phyloP scores from a whole-genome alignment of 2,888 invertebrate genomes.

The Nomada fabriciana region DNA sequence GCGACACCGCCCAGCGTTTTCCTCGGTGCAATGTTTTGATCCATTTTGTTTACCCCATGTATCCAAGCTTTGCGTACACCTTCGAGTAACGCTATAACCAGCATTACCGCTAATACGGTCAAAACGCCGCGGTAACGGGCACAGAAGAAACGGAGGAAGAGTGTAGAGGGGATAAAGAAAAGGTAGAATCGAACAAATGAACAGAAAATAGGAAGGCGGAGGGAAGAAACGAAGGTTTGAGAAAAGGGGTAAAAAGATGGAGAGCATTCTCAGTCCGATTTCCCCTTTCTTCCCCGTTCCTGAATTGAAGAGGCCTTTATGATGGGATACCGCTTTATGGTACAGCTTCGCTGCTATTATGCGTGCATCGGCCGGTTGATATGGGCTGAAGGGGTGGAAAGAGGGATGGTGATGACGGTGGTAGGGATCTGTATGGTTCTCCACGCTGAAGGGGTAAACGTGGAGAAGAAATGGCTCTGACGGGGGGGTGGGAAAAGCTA shows the following conservation, averaged over 20 bases:
- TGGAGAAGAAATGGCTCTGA: constrained; percentile 1
- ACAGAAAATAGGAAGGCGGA: neutral
- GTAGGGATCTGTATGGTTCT: constrained; percentile 58
- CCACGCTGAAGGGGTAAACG: constrained; percentile 41
- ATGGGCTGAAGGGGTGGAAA: constrained; percentile 3
- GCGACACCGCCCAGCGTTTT: constrained; percentile 3
- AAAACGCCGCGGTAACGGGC: neutral
- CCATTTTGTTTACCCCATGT: constrained; percentile 11
- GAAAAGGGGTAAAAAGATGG: constrained; percentile 44
- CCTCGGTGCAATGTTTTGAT: constrained; percentile 13
- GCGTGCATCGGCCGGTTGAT: constrained; percentile 78
- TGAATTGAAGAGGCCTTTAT: constrained; percentile 81
- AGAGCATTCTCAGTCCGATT: constrained; percentile 78
- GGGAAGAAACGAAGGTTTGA: constrained; percentile 18
- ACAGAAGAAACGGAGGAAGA: neutral
- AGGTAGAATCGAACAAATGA: neutral
- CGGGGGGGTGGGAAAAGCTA: constrained; percentile 1
- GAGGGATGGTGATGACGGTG: constrained; percentile 11
- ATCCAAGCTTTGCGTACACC: constrained; percentile 52
- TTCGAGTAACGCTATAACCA: constrained; percentile 31
- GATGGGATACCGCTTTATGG: constrained; percentile 79
- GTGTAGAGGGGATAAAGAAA: neutral
- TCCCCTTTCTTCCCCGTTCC: constrained; percentile 75
- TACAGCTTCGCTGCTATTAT: constrained; percentile 78
- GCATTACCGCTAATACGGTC: neutral